These are phyloP conservation scores for Caenorhabditis zanzibari DNA, from an alignment of 2,888 invertebrate species.

Conservation along the genomic window DNA sequence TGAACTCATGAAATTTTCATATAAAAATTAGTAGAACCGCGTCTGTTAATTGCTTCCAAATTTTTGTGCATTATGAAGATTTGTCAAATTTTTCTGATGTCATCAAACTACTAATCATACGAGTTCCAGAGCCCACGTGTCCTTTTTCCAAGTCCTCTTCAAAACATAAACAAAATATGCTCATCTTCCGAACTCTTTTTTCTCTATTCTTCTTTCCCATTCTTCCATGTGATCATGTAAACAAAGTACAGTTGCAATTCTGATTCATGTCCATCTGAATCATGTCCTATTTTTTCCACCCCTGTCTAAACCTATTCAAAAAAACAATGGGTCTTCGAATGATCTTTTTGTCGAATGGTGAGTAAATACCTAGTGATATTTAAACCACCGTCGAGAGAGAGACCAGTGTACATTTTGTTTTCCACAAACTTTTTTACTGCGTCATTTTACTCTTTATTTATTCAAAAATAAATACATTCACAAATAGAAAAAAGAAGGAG, in stretches of 20 bases:
- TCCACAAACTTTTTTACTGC: not conserved
- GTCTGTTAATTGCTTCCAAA: too few species aligned
- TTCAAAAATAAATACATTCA: not conserved
- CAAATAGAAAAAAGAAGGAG: not conserved
- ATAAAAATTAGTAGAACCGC: too few species aligned
- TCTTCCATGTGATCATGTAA: not conserved
- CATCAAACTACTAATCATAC: not conserved
- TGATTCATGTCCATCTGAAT: slow-evolving; percentile 40
- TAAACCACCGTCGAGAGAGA: slow-evolving; percentile 6
- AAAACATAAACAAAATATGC: too few species aligned
- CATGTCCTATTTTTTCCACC: not conserved
- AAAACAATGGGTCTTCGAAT: slow-evolving; percentile 17
- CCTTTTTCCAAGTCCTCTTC: too few species aligned
- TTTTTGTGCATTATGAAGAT: too few species aligned
- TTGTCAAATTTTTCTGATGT: too few species aligned
- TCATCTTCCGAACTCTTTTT: not conserved
- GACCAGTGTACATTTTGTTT: not conserved
- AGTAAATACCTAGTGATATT: slow-evolving; percentile 27
- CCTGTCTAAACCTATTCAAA: not conserved
- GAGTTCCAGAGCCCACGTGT: too few species aligned
- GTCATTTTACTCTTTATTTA: slow-evolving; percentile 3
- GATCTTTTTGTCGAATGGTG: slow-evolving; percentile 39
- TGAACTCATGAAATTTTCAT: too few species aligned
- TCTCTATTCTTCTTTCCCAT: not conserved
- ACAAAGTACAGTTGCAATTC: slow-evolving; percentile 41